A percentile compares a stretch with the other conserved stretches of the same genome.
These are phyloP conservation scores for Habrosyne pyritoides DNA, from an alignment of 2,888 invertebrate genomes.

Conservation along the genomic window DNA sequence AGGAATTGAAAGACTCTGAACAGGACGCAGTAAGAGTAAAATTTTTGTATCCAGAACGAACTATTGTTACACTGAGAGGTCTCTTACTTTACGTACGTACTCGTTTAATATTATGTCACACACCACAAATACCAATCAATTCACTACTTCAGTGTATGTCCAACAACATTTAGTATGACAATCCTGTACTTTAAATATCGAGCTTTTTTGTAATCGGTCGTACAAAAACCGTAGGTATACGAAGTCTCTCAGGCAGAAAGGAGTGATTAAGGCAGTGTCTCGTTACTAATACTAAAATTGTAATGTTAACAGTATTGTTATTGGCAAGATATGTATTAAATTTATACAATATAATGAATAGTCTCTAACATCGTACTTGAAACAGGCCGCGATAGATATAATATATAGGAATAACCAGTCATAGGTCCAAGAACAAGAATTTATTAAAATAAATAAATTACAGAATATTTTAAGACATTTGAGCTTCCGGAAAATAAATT, in stretches of 20 bases:
- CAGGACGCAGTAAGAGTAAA: background rate
- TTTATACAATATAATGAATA: background rate
- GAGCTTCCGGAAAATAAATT: background rate
- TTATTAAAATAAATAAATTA: no score
- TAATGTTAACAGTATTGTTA: conserved; percentile 31
- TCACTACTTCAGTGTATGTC: background rate
- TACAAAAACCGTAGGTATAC: background rate
- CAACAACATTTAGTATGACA: background rate
- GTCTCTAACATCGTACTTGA: background rate
- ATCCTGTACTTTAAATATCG: background rate
- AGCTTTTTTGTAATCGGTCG: background rate
- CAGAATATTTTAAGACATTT: background rate
- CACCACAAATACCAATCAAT: background rate
- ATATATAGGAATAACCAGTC: background rate
- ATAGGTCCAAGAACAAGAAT: no score
- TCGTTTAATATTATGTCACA: background rate
- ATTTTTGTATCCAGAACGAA: background rate
- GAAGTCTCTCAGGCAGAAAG: conserved; percentile 18
- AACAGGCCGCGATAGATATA: background rate
- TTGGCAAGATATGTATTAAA: conserved; percentile 50
- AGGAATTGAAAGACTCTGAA: background rate
- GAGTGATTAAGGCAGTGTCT: conserved; percentile 61
- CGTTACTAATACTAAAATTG: conserved; percentile 25
- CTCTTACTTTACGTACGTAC: background rate
- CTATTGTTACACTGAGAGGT: background rate